A percentile compares a stretch with the other conserved stretches of the same genome.
phyloP scores from a whole-genome alignment of 2,113 vertebrate species.

The Morone chrysops region DNA sequence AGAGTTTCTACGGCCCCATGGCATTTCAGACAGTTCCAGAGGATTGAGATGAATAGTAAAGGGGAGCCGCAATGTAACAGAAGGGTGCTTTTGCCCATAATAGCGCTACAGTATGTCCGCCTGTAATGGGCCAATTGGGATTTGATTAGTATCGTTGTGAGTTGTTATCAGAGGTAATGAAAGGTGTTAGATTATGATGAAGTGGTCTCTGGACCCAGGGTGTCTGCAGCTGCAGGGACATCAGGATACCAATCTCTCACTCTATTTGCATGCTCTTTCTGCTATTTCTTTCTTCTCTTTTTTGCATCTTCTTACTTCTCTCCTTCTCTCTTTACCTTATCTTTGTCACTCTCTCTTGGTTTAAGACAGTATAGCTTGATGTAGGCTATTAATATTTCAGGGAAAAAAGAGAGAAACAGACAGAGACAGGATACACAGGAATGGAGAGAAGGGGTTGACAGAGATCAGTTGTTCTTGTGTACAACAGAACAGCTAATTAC shows the following conservation, averaged over 20 bases:
- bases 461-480: neutral
- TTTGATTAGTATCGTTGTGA: conserved; percentile 29
- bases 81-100: conserved; percentile 10
- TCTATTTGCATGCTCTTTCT: neutral
- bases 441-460: neutral
- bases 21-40: conserved; percentile 25
- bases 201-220: neutral
- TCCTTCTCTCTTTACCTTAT: neutral
- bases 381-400: conserved; percentile 9
- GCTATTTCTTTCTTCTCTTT: neutral
- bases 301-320: neutral
- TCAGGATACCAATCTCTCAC: neutral
- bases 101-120: neutral
- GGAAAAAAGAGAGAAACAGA: neutral
- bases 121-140: neutral
- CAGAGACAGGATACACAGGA: neutral
- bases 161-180: conserved; percentile 21
- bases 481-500: neutral
- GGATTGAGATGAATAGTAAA: conserved; percentile 41
- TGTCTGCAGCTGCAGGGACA: conserved; percentile 3
- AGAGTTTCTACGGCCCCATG: conserved; percentile 3
- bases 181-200: conserved; percentile 34
- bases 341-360: neutral
- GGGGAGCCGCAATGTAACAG: neutral
- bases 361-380: neutral